phyloP scores from a whole-genome alignment of 2,888 invertebrate species.

The Diplolepis rosae region DNA sequence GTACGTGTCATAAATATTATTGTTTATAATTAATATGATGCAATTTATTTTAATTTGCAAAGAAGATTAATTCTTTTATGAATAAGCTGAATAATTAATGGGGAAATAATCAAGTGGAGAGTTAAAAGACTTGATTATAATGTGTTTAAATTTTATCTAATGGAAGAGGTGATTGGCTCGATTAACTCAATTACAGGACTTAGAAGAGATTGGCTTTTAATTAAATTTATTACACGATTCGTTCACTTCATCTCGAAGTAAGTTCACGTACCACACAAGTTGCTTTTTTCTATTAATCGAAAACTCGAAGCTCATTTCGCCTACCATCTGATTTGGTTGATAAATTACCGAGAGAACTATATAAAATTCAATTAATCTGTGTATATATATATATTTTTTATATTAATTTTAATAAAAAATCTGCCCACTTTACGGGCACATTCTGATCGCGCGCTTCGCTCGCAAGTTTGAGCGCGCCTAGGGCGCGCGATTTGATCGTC shows the following conservation, averaged over 20 bases:
- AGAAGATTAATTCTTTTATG: not conserved
- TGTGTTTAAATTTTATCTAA: not conserved
- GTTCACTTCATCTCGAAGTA: slow-evolving; percentile 13
- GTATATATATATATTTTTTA: not conserved
- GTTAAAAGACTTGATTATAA: not conserved
- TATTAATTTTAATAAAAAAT: too few relatives aligned
- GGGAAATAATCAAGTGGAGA: not conserved
- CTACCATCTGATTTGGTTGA: not conserved
- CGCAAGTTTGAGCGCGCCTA: too few relatives aligned
- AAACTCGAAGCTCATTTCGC: slow-evolving; percentile 7
- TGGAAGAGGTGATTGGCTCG: slow-evolving; percentile 4
- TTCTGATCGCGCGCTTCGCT: too few relatives aligned
- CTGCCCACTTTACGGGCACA: too few relatives aligned
- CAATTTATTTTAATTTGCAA: not conserved
- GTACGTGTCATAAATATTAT: too few relatives aligned
- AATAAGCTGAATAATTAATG: not conserved
- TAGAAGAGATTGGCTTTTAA: slow-evolving; percentile 24
- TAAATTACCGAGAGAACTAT: slow-evolving; percentile 11
- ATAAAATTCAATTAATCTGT: slow-evolving; percentile 2
- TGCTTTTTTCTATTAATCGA: slow-evolving; percentile 8
- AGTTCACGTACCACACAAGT: slow-evolving; percentile 19
- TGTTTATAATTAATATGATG: not conserved
- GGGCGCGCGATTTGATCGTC: too few relatives aligned
- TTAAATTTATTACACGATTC: slow-evolving; percentile 18
- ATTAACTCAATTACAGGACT: slow-evolving; percentile 13